Conservation (phyloP, 2,797 vertebrate species). For the Centroberyx gerrardi region DNA sequence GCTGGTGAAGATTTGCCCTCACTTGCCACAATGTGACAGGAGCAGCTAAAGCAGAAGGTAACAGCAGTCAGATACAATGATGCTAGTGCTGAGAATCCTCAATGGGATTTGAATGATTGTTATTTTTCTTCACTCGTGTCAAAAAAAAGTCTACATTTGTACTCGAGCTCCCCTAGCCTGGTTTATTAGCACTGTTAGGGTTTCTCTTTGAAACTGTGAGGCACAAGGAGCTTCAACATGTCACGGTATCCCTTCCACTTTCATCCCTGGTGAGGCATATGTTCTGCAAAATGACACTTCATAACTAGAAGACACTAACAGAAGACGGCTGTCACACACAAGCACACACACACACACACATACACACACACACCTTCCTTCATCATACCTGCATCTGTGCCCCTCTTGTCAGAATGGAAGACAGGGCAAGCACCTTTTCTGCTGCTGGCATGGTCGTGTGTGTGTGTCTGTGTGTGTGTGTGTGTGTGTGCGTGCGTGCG, state of each 20-base stretch:
- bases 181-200: slow-evolving; percentile 51
- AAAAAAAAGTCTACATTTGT: neutral
- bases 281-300: slow-evolving; percentile 55
- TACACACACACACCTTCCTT: slow-evolving; percentile 41
- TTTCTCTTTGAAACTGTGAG: slow-evolving; percentile 40
- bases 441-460: slow-evolving; percentile 22
- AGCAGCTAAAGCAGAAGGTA: slow-evolving; percentile 28
- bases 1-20: neutral
- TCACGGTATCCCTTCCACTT: slow-evolving; percentile 53
- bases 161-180: slow-evolving; percentile 11
- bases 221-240: slow-evolving; percentile 48
- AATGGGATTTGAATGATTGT: slow-evolving; percentile 50
- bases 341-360: slow-evolving; percentile 21
- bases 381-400: slow-evolving; percentile 22
- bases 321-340: slow-evolving; percentile 41
- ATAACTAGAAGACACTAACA: slow-evolving; percentile 48
- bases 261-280: slow-evolving; percentile 39
- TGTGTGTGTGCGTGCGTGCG: slow-evolving; percentile 27
- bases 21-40: slow-evolving; percentile 36
- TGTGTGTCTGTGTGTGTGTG: slow-evolving; percentile 13
- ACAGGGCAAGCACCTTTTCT: slow-evolving; percentile 32
- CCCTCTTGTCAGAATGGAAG: slow-evolving; percentile 38
- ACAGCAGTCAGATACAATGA: slow-evolving; percentile 56
- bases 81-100: slow-evolving; percentile 32
- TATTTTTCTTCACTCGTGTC: slow-evolving; percentile 24